These are phyloP conservation scores for Stomorhina lunata DNA, from an alignment of 2,888 invertebrate species.

Conservation along the genomic window DNA sequence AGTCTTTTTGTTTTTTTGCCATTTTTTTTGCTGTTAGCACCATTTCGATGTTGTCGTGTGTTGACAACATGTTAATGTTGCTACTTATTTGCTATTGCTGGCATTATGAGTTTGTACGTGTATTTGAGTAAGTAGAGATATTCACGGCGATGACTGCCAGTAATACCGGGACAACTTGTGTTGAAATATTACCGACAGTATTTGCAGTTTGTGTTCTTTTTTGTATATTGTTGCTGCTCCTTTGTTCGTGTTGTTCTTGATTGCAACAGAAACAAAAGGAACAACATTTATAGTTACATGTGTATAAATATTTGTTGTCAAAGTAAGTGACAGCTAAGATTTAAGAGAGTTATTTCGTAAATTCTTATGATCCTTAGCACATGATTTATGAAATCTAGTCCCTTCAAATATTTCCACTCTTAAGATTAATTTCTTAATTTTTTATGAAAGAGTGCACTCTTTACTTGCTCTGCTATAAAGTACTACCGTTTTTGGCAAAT, in stretches of 20 bases:
- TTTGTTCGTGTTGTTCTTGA: neutral
- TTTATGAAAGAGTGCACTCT: neutral
- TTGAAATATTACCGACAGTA: neutral
- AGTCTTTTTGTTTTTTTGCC: neutral
- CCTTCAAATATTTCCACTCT: too few relatives aligned
- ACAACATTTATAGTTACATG: too few relatives aligned
- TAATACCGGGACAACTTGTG: neutral
- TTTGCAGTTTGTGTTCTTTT: constrained; percentile 6
- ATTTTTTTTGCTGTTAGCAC: constrained; percentile 22
- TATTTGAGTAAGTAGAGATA: constrained; percentile 1
- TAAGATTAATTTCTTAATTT: too few relatives aligned
- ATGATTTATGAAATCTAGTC: too few relatives aligned
- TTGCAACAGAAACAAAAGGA: neutral
- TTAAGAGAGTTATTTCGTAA: neutral
- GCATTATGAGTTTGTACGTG: neutral
- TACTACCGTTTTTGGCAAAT: constrained; percentile 29
- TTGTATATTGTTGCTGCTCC: neutral
- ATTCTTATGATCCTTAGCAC: too few relatives aligned
- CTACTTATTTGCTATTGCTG: constrained; percentile 37
- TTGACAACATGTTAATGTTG: constrained; percentile 53
- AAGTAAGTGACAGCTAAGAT: neutral
- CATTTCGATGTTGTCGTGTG: constrained; percentile 43
- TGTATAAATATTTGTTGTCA: neutral
- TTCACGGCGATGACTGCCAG: too few relatives aligned
- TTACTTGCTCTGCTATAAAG: neutral